A percentile compares a stretch with the other conserved stretches of the same genome.
These are phyloP conservation scores for Drosophila cardini DNA, from an alignment of 1,140 invertebrate species.

Conservation along the genomic window DNA sequence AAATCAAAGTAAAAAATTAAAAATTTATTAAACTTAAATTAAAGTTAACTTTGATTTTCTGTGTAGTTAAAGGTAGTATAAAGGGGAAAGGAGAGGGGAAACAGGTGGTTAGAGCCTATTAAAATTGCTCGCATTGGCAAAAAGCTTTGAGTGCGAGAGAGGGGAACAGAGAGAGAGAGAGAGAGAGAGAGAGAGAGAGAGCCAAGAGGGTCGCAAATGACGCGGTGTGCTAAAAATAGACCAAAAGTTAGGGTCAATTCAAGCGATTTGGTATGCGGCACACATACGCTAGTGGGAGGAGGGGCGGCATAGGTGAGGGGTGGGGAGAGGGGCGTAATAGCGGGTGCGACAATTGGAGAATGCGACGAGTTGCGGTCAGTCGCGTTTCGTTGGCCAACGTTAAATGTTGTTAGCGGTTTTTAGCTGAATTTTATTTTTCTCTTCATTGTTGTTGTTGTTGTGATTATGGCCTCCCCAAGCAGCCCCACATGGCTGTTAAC, in stretches of 20 bases:
- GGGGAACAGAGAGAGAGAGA: neutral
- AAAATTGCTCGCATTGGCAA: constrained; percentile 42
- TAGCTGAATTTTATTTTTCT: constrained; percentile 17
- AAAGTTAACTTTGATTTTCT: no score
- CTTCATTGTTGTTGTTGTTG: constrained; percentile 10
- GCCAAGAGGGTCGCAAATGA: constrained; percentile 33
- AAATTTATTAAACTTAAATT: no score
- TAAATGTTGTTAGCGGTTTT: constrained; percentile 67
- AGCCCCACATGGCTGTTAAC: neutral
- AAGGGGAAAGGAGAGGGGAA: neutral
- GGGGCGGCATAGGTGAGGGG: neutral
- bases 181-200: constrained; percentile 4
- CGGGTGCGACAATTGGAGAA: constrained; percentile 22
- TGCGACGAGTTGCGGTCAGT: constrained; percentile 47
- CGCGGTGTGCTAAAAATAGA: constrained; percentile 67
- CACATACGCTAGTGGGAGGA: constrained; percentile 41
- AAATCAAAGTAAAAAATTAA: no score
- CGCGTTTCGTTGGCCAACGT: constrained; percentile 58
- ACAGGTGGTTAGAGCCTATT: constrained; percentile 24
- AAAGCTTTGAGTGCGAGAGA: constrained; percentile 10
- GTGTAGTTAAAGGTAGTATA: no score
- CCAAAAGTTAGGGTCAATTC: constrained; percentile 46
- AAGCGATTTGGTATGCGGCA: constrained; percentile 59
- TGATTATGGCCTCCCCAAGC: constrained; percentile 21
- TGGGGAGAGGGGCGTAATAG: neutral